Conservation (phyloP, 2,888 invertebrate genomes). For the Rhopalosiphum nymphaeae region DNA sequence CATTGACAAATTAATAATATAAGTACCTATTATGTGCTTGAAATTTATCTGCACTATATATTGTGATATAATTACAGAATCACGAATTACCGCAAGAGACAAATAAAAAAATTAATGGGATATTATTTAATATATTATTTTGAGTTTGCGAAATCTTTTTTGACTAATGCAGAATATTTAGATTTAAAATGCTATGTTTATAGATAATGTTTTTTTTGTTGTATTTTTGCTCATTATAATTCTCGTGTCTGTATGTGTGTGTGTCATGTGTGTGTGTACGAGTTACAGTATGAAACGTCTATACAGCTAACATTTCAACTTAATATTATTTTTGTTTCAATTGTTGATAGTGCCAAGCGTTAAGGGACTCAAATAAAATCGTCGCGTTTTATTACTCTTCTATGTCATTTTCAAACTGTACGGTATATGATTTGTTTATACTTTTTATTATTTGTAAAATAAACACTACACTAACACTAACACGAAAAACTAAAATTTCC, state of each 20-base stretch:
- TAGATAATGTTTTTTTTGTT: background rate
- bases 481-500: background rate
- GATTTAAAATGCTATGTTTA: background rate
- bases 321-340: background rate
- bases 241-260: background rate
- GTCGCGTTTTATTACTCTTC: background rate
- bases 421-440: background rate
- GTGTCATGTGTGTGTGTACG: background rate
- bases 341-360: background rate
- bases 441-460: background rate
- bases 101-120: background rate
- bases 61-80: background rate
- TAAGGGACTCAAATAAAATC: background rate
- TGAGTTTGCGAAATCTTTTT: background rate
- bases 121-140: background rate
- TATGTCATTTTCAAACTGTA: background rate
- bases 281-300: background rate
- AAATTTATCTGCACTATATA: background rate
- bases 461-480: background rate
- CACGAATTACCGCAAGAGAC: background rate
- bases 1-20: background rate
- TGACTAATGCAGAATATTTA: background rate
- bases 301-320: background rate
- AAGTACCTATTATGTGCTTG: background rate
- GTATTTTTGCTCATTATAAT: background rate